Base-by-base conservation (phyloP, 1,140 invertebrate species). In the Heterodera schachtii region DNA sequence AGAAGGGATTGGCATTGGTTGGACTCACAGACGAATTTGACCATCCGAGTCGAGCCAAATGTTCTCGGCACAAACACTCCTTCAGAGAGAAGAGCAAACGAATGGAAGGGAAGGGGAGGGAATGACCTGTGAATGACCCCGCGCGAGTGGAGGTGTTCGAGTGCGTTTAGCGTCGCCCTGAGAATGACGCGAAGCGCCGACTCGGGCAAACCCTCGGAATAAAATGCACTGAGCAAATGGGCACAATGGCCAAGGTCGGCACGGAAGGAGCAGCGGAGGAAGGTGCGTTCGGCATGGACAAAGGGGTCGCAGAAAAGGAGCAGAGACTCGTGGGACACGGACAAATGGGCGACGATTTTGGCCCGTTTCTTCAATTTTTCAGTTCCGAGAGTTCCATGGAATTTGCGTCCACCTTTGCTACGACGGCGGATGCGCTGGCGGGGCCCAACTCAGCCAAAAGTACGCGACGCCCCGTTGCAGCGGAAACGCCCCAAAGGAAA, bases 11-110 rank as follows among this genome's bases (percentile, higher is more conserved):
- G 31, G 16, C 57, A 64, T 4, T 16, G 5, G 13, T 19, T 11
- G 13, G 19, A 64, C 57, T 64, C 16, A 64, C 57, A 64, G 57
- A 19, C 67, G 92, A 47, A 93, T 93, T 84, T 91, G 91, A 1
- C 95, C 95, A 80, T 91, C 91, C 0, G 92, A 92, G 80, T 93
- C 93, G 79, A 95, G 91, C 60, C 96, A 91, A 76, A 96, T 93
- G 86, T 96, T 95, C 91, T 94, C 94, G 19, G 94, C 94, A 88
- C 93, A 92, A 96, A 92, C 84, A 94, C 93, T 86, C 94, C 94
- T 92, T 76, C 90, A 89, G 86, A 71, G 78, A 43, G 83, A 43
- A 64, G 90, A 96, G 95, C 5, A 64, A 19, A 57, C n/a, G 9
- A 41, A 84, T 9, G 44, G 2, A 4, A 60, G n/a, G 41, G 57